phyloP scores from a whole-genome alignment of 2,888 invertebrate genomes.

The Torymus texanus region DNA sequence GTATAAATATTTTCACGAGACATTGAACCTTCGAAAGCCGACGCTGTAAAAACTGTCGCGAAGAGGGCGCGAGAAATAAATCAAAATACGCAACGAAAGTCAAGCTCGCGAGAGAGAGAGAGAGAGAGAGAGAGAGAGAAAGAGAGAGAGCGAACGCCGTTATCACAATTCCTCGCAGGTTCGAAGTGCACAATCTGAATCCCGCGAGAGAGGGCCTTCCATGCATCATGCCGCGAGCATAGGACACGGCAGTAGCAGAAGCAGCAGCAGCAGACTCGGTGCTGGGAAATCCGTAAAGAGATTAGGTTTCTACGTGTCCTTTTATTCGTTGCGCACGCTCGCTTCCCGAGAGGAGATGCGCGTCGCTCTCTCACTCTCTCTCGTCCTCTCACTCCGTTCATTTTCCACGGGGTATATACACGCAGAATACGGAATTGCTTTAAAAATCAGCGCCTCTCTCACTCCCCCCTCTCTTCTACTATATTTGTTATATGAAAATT shows the following conservation, averaged over 20 bases:
- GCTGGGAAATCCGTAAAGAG: constrained; percentile 59
- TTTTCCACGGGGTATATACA: constrained; percentile 52
- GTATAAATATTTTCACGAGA: too few species aligned
- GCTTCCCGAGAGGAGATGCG: constrained; percentile 44
- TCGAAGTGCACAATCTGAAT: constrained; percentile 56
- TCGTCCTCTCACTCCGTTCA: constrained; percentile 50
- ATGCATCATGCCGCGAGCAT: constrained; percentile 56
- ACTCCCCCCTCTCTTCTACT: too few species aligned
- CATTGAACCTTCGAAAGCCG: too few species aligned
- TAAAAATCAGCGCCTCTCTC: constrained; percentile 49
- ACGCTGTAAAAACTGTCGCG: neutral
- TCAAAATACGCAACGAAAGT: constrained; percentile 38
- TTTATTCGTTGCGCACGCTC: constrained; percentile 49
- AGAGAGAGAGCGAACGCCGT: too few species aligned
- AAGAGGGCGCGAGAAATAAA: constrained; percentile 9
- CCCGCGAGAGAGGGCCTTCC: constrained; percentile 53
- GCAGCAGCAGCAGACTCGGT: constrained; percentile 46
- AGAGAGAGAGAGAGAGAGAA: too few species aligned
- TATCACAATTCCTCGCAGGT: constrained; percentile 47
- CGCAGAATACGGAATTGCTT: constrained; percentile 60
- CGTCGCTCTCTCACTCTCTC: constrained; percentile 28
- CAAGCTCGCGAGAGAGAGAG: neutral
- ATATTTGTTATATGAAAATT: constrained; percentile 14
- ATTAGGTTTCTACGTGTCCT: constrained; percentile 58
- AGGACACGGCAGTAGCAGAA: constrained; percentile 39